Evolutionary conservation across 2,113 vertebrate species (phyloP).

Genomic region (Dryoscopus gambensis): DNA sequence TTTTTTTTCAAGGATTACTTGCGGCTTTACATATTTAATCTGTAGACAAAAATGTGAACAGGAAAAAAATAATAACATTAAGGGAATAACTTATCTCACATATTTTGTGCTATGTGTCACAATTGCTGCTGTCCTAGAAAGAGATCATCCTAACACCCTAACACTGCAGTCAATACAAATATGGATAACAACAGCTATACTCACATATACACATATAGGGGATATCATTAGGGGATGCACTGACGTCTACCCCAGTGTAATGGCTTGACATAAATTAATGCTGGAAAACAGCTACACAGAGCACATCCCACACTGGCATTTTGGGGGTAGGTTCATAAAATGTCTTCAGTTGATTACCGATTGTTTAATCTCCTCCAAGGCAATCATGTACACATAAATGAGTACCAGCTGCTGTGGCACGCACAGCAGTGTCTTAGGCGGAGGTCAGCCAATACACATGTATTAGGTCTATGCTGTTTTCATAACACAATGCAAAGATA

Average conservation of each 20-base stretch:
- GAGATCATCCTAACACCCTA: not conserved
- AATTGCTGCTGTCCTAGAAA: not conserved
- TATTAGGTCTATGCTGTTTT: not conserved
- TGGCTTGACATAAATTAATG: not conserved
- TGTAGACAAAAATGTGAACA: not conserved
- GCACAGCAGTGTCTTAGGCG: not conserved
- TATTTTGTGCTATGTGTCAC: not conserved
- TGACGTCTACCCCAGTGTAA: not conserved
- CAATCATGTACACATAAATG: not conserved
- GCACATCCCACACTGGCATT: not conserved
- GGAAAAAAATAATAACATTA: not conserved
- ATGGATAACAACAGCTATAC: not conserved
- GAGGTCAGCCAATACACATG: not conserved
- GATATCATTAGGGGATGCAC: not conserved
- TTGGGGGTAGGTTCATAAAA: not conserved
- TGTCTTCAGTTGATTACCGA: not conserved
- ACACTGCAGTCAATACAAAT: not conserved
- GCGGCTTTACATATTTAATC: slow-evolving; percentile 13
- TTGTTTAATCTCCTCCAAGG: not conserved
- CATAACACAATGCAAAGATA: not conserved
- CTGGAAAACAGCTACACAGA: not conserved
- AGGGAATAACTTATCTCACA: not conserved
- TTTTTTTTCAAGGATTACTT: not conserved
- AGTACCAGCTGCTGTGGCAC: not conserved
- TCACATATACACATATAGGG: not conserved